Percentiles rank a stretch among this genome's conserved stretches.
These are phyloP conservation scores for Larimichthys polyactis DNA, from an alignment of 2,113 vertebrate species.

Conservation along the genomic window DNA sequence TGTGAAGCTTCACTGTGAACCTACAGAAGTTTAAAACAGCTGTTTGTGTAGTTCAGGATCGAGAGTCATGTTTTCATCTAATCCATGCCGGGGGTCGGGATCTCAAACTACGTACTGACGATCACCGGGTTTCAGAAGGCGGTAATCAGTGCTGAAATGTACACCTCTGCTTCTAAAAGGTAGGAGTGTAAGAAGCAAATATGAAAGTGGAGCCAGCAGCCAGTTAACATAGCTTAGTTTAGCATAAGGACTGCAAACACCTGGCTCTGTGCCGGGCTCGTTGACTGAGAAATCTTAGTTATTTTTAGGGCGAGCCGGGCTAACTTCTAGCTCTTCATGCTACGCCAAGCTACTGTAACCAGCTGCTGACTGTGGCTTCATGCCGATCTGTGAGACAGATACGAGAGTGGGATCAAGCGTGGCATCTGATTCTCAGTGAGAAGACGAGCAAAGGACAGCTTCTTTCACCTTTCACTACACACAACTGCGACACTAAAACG, in stretches of 20 bases:
- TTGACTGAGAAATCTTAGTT: too few relatives aligned
- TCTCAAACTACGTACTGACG: neutral
- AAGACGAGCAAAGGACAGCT: neutral
- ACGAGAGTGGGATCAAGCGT: neutral
- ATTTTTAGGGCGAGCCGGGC: neutral
- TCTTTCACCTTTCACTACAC: neutral
- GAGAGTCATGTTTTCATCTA: slow-evolving; percentile 12
- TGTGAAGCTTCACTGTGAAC: slow-evolving; percentile 1
- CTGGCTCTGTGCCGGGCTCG: neutral
- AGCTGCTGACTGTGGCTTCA: neutral
- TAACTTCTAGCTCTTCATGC: neutral
- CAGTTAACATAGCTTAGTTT: neutral
- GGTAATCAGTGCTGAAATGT: neutral
- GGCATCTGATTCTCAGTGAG: neutral
- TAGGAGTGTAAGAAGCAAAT: neutral
- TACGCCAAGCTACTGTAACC: neutral
- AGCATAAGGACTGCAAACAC: neutral
- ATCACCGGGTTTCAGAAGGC: too few relatives aligned
- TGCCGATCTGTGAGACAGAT: too few relatives aligned
- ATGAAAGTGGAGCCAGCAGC: neutral
- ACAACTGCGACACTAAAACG: neutral
- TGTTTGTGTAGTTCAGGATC: neutral
- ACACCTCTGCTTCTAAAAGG: neutral
- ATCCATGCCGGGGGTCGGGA: neutral
- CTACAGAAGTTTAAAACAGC: slow-evolving; percentile 3